Evolutionary conservation across 2,113 vertebrate species (phyloP), one percentile per base, ranked within the genome.

Genomic region (Solenodon paradoxus): DNA sequence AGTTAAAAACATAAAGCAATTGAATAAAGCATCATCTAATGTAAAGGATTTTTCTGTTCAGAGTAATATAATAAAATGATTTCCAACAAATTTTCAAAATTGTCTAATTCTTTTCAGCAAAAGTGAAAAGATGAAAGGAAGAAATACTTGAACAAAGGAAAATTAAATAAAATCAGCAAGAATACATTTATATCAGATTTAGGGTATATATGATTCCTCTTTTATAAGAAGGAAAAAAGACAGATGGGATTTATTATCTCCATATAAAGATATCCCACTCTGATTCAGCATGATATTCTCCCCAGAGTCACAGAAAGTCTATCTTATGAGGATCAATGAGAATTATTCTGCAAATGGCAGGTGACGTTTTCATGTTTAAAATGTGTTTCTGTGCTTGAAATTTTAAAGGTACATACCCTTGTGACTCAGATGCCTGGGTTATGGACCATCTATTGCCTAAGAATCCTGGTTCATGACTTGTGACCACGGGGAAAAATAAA

Each of bases 101-200:
- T 92, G 42, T 64, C 47, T 72, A 32, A 53, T 79, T 89, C 16
- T 69, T 92, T 92, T 57, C 40, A 35, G 42, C 40, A 64, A 77
- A 61, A 71, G 79, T 45, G 26, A 49, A 90, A 94, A 88, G 30
- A 75, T 57, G 89, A 59, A 91, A 72, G 40, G 38, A 88, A 49
- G 20, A 86, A 83, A 83, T 57, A 30, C 40, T 90, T 88, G 55
- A 40, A 17, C 53, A 38, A 86, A 57, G 87, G 12, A 61, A 74
- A 80, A 45, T 92, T 63, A 92, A 94, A 72, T 95, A 81, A 95
- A 97, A 87, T 35, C 24, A 78, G 57, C 19, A n/a, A 51, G 64
- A 88, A 89, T 38, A 71, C 38, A 64, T 83, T 90, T 40, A 69
- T 90, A 79, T 80, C 35, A 90, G 24, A 75, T 90, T 69, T 53